Percentiles rank a stretch among this genome's conserved stretches.
Evolutionary conservation across 2,797 vertebrate species (phyloP).

Genomic region (Emydoidea blandingii): DNA sequence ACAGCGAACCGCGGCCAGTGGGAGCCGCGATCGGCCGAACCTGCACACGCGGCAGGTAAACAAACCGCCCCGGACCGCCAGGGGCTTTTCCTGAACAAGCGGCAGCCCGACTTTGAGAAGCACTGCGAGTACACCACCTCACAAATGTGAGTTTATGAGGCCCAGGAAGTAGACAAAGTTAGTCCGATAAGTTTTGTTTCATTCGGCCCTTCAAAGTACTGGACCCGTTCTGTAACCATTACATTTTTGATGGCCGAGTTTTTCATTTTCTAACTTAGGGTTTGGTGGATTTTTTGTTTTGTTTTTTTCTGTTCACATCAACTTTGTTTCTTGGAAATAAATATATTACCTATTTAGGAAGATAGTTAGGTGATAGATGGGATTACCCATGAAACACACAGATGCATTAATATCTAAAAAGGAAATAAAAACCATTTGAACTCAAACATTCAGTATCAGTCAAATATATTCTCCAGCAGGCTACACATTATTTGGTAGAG

Average conservation of each 20-base stretch:
- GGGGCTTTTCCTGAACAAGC: too few relatives aligned
- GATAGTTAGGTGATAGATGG: not conserved
- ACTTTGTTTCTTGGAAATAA: not conserved
- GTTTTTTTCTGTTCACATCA: not conserved
- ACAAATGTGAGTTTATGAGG: not conserved
- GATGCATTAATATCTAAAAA: not conserved
- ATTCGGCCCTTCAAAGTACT: not conserved
- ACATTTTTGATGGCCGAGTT: not conserved
- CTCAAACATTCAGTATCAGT: not conserved
- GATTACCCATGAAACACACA: not conserved
- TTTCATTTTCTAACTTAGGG: not conserved
- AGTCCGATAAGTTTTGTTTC: not conserved
- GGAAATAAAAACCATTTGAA: not conserved
- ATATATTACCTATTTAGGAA: not conserved
- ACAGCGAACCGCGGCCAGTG: too few relatives aligned
- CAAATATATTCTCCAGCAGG: not conserved
- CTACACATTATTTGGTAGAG: not conserved
- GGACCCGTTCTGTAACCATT: not conserved
- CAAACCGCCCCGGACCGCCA: too few relatives aligned
- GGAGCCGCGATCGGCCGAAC: too few relatives aligned
- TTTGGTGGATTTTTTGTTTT: fast-evolving
- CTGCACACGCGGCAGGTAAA: too few relatives aligned
- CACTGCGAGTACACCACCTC: not conserved
- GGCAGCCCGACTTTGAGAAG: too few relatives aligned
- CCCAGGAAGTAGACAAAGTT: fast-evolving